Evolutionary conservation across 2,797 vertebrate genomes (phyloP).

Genomic region (Rhabdophis nuchalis): DNA sequence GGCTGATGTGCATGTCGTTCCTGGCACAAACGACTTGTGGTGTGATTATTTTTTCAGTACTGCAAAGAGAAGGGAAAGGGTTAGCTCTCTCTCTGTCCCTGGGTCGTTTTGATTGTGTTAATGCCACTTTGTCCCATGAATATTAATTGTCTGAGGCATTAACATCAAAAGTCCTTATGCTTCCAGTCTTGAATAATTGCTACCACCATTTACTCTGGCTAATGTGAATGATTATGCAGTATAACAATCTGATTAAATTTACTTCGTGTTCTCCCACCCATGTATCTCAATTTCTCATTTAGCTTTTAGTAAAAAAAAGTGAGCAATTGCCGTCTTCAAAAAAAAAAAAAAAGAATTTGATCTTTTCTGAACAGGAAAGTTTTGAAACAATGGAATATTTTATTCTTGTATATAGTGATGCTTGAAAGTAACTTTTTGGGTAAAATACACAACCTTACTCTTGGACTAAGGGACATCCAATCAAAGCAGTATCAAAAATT

Average conservation of each 20-base stretch:
- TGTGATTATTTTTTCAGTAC: not conserved
- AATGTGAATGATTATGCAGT: not conserved
- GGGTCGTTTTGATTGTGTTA: not conserved
- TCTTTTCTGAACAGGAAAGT: rapidly evolving
- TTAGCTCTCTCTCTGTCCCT: not conserved
- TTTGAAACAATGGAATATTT: not conserved
- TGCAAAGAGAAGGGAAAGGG: not conserved
- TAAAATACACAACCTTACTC: not conserved
- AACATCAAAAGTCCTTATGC: not conserved
- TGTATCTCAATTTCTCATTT: not conserved
- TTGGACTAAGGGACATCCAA: not conserved
- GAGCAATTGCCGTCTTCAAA: not conserved
- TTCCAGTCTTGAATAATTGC: not conserved
- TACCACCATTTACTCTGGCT: not conserved
- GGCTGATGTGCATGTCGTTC: no score
- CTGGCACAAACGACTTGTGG: not conserved
- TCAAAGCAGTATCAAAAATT: not conserved
- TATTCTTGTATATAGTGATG: not conserved
- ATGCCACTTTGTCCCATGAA: not conserved
- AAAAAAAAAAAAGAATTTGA: not conserved
- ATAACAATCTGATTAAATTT: not conserved
- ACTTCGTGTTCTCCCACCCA: not conserved
- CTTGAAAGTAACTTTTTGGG: not conserved
- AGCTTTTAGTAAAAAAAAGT: not conserved
- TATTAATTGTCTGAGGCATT: not conserved